Evolutionary conservation across 2,888 invertebrate genomes (phyloP).

Genomic region (Nomada goodeniana): DNA sequence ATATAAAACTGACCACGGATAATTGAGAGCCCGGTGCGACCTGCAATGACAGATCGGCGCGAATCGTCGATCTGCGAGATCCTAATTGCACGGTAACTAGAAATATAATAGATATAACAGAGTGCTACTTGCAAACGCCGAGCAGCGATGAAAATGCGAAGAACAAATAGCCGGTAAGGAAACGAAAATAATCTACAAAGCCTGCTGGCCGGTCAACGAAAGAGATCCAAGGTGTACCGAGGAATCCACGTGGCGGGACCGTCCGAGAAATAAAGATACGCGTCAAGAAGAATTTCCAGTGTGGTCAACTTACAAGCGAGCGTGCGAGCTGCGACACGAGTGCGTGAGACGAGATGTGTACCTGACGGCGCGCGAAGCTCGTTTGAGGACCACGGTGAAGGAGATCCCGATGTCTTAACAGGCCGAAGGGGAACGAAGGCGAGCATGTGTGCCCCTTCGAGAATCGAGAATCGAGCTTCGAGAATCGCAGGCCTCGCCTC

Average conservation of each 20-base stretch:
- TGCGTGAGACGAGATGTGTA: conserved; percentile 77
- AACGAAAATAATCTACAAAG: neutral
- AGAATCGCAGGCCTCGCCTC: conserved; percentile 72
- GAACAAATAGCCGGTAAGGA: neutral
- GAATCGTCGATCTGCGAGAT: neutral
- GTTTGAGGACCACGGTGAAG: conserved; percentile 83
- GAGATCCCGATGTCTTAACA: conserved; percentile 82
- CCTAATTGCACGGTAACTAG: too few relatives aligned
- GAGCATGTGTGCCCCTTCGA: conserved; percentile 76
- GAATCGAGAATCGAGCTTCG: conserved; percentile 76
- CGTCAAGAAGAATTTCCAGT: neutral
- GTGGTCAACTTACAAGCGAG: conserved; percentile 41
- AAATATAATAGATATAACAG: neutral
- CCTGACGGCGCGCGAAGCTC: conserved; percentile 83
- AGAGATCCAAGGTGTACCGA: neutral
- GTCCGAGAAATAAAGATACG: neutral
- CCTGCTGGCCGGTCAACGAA: neutral
- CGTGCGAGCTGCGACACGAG: conserved; percentile 16
- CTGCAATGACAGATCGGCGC: neutral
- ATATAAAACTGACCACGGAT: neutral
- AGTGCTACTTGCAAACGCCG: too few relatives aligned
- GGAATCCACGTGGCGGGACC: conserved; percentile 18
- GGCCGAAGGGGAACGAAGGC: conserved; percentile 74
- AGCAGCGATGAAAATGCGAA: neutral
- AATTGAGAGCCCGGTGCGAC: too few relatives aligned